Evolutionary conservation across 2,888 invertebrate genomes (phyloP).

Genomic region (Campoletis raptor): DNA sequence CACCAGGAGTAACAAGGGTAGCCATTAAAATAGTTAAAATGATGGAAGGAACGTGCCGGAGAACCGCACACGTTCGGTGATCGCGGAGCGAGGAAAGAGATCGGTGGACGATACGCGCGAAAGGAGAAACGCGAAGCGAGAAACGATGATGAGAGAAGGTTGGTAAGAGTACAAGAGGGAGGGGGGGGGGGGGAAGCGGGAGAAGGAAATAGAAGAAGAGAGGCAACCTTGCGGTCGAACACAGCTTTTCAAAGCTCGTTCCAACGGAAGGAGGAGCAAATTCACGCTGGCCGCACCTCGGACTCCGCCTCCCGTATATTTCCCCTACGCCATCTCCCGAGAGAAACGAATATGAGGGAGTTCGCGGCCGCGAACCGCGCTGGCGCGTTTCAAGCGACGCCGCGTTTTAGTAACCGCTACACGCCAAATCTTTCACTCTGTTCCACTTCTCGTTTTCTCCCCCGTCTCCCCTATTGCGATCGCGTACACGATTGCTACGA

Average conservation of each 20-base stretch:
- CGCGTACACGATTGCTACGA: conserved; percentile 63
- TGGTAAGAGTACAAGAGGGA: not conserved
- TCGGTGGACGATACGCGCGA: not conserved
- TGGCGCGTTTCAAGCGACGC: conserved; percentile 52
- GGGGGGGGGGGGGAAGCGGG: not conserved
- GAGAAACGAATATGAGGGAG: conserved; percentile 59
- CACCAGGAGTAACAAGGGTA: not conserved
- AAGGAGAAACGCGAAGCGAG: not conserved
- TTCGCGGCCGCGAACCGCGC: conserved; percentile 63
- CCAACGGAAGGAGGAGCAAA: conserved; percentile 80
- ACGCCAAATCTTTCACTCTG: conserved; percentile 66
- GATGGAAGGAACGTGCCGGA: conserved; percentile 8
- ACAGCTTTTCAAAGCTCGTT: conserved; percentile 77
- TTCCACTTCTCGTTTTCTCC: conserved; percentile 56
- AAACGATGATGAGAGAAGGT: not conserved
- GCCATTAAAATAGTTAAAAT: conserved; percentile 17
- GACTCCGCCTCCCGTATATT: conserved; percentile 80
- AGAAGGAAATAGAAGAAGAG: conserved; percentile 16
- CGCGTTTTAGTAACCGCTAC: conserved; percentile 57
- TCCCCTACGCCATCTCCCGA: conserved; percentile 63
- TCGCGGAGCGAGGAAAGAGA: conserved; percentile 9
- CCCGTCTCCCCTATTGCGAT: conserved; percentile 32
- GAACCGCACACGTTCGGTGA: conserved; percentile 7
- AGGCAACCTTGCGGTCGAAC: conserved; percentile 71
- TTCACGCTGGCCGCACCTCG: conserved; percentile 80